Evolutionary conservation across 2,113 vertebrate species (phyloP), one percentile per base, ranked within the genome.

Genomic region (Regulus satrapa): DNA sequence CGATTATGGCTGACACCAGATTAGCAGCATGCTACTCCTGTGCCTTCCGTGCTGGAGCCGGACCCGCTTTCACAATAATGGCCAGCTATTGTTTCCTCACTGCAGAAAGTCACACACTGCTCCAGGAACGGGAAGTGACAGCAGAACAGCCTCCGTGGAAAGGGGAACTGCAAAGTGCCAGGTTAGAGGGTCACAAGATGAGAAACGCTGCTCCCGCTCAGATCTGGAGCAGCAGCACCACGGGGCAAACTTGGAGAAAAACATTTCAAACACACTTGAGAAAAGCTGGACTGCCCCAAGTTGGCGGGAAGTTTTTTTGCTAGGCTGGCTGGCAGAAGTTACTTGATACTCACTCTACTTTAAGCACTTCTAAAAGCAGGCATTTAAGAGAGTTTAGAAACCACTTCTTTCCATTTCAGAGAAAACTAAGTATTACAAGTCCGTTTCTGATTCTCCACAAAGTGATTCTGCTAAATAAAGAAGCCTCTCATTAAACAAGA

Each of bases 141-240:
- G 29, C 69, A 55, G 4, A 74, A 38, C 26, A 10, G n/a, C n/a
- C n/a, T n/a, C n/a, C n/a, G n/a, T n/a, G n/a, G 26, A 94, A 97
- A 97, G 82, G 67, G 84, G 97, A 97, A 97, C 93, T 95, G 85
- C n/a, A n/a, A 86, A 95, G 85, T 75, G 63, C 45, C 81, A 81
- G 92, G 75, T 71, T 76, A 1, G 32, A 14, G 48, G 1, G 77
- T 66, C 96, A 94, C 79, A 94, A 94, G 95, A 55, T 68, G 5
- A 41, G 31, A 66, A 82, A 66, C 23, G 6, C 63, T 67, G 8
- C 77, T 85, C 81, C n/a, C 5, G 63, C 45, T 93, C 78, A 48
- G 14, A 74, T 18, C 72, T 7, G 64, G 28, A 49, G 8, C 69
- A 69, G 19, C 32, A 45, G 0, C 28, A n/a, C 0, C 3, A 61